Base-by-base conservation (phyloP, 2,797 vertebrate genomes). In the Poecilia wingei region DNA sequence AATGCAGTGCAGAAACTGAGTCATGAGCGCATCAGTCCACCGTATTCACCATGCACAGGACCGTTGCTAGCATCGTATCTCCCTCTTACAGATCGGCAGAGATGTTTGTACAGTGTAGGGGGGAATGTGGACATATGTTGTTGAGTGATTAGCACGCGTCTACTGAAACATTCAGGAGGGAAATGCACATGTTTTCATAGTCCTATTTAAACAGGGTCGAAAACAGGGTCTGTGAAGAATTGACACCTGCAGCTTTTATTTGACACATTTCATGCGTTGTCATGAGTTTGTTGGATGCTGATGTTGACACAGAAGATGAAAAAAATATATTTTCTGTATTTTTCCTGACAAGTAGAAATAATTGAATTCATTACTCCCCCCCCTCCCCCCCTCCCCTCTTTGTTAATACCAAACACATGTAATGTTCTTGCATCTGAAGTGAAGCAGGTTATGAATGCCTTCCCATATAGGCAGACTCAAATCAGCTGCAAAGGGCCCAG, bases 1-100 rank as follows among this genome's bases (percentile, higher is more conserved):
- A 47, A 68, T 78, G 53, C 66, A 85, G 74, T 82, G 53, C 79
- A 83, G 74, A 78, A 74, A 55, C 16, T 3, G 59, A 74, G n/a
- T 1, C 16, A 78, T 28, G 7, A 43, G 7, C 47, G 43, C n/a
- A 61, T 61, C 16, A 22, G 41, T 47, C 57, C 43, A 20, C 16
- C 4, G 6, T 77, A 10, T n/a, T 77, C 68, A 22, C 53, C 47
- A 31, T 53, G 39, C 49, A 33, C 36, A 22, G 18, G 41, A 46
- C 51, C 72, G 13, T 79, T 85, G 75, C 46, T 70, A 64, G 33
- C 31, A 14, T 41, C 69, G 14, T 49, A 45, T 20, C 10, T 47
- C 13, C 33, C 31, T 79, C 22, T 20, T 84, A 53, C 43, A 51
- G 64, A 53, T 53, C 51, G 22, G 51, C 51, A 53, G 51, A 53